Evolutionary conservation across 2,797 vertebrate species (phyloP).

Genomic region (Bryconaethiops microstoma): DNA sequence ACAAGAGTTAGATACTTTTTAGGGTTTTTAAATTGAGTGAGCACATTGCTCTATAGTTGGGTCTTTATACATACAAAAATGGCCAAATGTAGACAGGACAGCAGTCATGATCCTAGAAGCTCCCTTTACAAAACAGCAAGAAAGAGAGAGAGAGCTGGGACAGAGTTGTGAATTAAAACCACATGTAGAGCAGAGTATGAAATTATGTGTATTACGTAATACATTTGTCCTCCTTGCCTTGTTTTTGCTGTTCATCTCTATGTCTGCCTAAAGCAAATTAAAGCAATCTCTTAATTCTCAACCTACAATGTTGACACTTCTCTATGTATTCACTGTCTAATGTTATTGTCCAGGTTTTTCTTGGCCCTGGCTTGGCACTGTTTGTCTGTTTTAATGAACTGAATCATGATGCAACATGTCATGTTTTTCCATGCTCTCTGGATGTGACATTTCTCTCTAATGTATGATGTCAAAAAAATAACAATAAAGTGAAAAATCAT

Average conservation of each 20-base stretch:
- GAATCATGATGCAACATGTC: background rate
- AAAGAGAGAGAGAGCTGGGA: background rate
- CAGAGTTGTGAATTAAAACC: conserved; percentile 38
- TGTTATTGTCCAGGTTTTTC: background rate
- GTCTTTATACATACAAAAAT: background rate
- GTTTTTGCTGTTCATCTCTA: background rate
- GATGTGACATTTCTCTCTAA: background rate
- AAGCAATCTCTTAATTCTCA: background rate
- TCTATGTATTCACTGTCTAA: background rate
- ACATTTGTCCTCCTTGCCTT: background rate
- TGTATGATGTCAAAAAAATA: background rate
- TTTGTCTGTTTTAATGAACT: background rate
- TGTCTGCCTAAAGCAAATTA: background rate
- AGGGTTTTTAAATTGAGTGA: background rate
- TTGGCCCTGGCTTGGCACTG: background rate
- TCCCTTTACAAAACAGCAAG: background rate
- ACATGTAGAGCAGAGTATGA: conserved; percentile 26
- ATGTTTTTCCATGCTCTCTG: background rate
- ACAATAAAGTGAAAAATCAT: background rate
- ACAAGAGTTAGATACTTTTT: background rate
- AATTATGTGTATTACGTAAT: conserved; percentile 29
- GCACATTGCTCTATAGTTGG: background rate
- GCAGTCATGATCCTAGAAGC: background rate
- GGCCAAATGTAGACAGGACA: background rate
- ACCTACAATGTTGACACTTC: background rate